These are phyloP conservation scores for Pogona vitticeps DNA, from an alignment of 2,113 vertebrate species.

Conservation along the genomic window DNA sequence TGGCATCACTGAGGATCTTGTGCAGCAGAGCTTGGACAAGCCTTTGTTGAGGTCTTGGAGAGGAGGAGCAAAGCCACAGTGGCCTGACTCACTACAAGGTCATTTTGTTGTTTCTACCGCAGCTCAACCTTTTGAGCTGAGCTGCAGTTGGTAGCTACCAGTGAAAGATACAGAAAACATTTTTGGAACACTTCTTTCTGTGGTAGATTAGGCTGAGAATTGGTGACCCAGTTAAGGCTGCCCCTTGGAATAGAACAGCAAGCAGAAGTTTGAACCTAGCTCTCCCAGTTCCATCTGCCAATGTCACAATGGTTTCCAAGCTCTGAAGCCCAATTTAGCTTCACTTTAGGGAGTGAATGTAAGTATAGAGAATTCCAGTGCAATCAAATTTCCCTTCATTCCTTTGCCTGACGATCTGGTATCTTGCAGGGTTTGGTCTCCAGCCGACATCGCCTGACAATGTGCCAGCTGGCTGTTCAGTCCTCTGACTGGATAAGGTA, in stretches of 20 bases:
- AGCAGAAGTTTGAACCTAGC: neutral
- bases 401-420: neutral
- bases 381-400: neutral
- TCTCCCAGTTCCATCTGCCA: neutral
- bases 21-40: neutral
- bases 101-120: neutral
- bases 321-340: neutral
- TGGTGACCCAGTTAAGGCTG: neutral
- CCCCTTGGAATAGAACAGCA: too few species aligned
- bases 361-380: neutral
- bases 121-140: neutral
- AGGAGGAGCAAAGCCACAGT: too few species aligned
- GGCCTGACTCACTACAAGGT: neutral
- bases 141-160: too few species aligned
- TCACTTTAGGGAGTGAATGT: neutral
- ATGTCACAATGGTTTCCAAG: neutral
- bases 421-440: constrained; percentile 88
- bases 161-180: neutral
- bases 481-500: constrained; percentile 99
- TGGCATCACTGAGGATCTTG: neutral
- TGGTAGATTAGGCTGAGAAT: neutral
- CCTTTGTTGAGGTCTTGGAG: neutral
- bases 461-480: constrained; percentile 97
- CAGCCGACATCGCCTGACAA: constrained; percentile 93
- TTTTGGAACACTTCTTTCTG: neutral